Percentiles rank a stretch among this genome's conserved stretches.
These are phyloP conservation scores for Campylorhamphus procurvoides DNA, from an alignment of 2,113 vertebrate species.

Conservation along the genomic window DNA sequence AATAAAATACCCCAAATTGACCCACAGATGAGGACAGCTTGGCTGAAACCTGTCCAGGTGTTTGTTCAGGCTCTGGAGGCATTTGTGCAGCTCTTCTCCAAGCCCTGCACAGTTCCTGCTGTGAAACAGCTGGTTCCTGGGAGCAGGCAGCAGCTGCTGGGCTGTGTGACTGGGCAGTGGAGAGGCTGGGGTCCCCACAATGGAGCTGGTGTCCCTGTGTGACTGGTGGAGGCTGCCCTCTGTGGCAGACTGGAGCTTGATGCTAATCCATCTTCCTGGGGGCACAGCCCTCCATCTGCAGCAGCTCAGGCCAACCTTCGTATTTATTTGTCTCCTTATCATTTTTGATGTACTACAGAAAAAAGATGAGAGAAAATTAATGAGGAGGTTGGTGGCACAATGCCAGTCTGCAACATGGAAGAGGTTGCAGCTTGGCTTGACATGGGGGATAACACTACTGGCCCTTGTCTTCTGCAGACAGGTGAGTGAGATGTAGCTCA, in stretches of 20 bases:
- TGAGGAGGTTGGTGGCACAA: not conserved
- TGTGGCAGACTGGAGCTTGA: not conserved
- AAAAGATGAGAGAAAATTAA: not conserved
- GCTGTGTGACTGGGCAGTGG: not conserved
- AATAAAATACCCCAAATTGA: not conserved
- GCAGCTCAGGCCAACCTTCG: slow-evolving; percentile 82
- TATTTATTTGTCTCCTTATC: slow-evolving; percentile 77
- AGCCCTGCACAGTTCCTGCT: not conserved
- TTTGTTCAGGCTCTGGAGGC: not conserved
- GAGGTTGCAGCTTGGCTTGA: not conserved
- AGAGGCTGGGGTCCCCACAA: not conserved
- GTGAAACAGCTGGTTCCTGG: rapidly evolving
- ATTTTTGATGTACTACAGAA: slow-evolving; percentile 73
- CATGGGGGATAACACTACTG: rapidly evolving
- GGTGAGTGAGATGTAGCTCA: not conserved
- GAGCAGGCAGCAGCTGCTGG: not conserved
- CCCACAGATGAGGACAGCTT: not conserved
- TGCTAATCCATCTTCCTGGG: slow-evolving; percentile 69
- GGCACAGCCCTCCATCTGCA: slow-evolving; percentile 84
- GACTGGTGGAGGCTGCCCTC: not conserved
- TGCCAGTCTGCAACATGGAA: not conserved
- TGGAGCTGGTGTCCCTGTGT: not conserved
- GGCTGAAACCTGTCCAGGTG: not conserved
- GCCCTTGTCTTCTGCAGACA: not conserved
- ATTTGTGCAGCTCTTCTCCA: not conserved